Conservation (phyloP, 2,113 vertebrate species). For the Oryzias javanicus region DNA sequence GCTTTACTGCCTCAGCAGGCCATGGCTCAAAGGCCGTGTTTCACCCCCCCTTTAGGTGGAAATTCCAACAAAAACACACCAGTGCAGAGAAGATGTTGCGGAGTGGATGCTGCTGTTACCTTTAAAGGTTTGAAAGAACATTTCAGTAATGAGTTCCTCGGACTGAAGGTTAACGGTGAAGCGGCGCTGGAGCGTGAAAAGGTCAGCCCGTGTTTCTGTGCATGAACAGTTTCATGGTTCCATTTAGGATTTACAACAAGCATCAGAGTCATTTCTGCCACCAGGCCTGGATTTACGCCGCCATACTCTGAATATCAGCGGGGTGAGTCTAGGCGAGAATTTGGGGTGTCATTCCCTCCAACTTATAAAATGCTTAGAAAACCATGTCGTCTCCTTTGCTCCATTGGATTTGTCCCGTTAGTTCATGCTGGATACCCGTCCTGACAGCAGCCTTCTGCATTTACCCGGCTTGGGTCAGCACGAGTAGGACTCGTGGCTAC, state of each 20-base stretch:
- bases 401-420: too few species aligned
- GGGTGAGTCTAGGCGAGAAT: too few species aligned
- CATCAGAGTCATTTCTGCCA: conserved; percentile 11
- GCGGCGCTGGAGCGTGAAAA: conserved; percentile 12
- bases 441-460: too few species aligned
- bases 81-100: conserved; percentile 50
- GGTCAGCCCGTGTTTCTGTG: conserved; percentile 35
- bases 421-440: too few species aligned
- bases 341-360: too few species aligned
- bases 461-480: too few species aligned
- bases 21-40: conserved; percentile 32
- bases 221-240: conserved; percentile 33
- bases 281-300: conserved; percentile 7
- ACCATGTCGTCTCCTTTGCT: too few species aligned
- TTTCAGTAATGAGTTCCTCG: not conserved
- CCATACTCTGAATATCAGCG: not conserved
- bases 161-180: too few species aligned
- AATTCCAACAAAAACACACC: too few species aligned
- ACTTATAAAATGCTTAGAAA: too few species aligned
- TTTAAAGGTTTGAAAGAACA: conserved; percentile 76
- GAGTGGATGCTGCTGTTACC: conserved; percentile 75
- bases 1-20: conserved; percentile 41
- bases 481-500: too few species aligned
- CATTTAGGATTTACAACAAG: conserved; percentile 21
- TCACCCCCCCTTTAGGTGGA: conserved; percentile 26